Base-by-base conservation (phyloP, 1,140 invertebrate genomes). In the Caenorhabditis tropicalis region DNA sequence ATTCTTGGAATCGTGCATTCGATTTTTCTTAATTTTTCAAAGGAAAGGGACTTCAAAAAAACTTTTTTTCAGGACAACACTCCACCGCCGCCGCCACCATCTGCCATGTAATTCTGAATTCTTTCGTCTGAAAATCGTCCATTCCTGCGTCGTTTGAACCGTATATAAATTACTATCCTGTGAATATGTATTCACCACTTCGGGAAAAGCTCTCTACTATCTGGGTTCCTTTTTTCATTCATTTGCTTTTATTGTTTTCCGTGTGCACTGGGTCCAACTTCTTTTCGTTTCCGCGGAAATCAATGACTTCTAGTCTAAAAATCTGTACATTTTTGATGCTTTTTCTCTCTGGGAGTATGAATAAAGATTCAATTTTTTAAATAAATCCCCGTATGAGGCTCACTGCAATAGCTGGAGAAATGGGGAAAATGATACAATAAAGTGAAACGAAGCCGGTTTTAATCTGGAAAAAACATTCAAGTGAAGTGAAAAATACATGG, bases 401-500 rank as follows among this genome's bases (percentile, higher is more conserved):
- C n/a, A n/a, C n/a, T n/a, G n/a, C n/a, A n/a, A 43, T 43, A 74
- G 6, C 33, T 4, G 43, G 29, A 43, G 24, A 74, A 21, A n/a
- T 19, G 58, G 27, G 19, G 65, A 7, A 36, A 43, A 16, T n/a
- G 33, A 46, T 1, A 12, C 9, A 43, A 15, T 43, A 6, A n/a
- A n/a, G 2, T 19, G 29, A 65, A 29, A 29, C 21, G 24, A 9
- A 7, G 53, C 12, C 10, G 39, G 19, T n/a, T n/a, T n/a, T n/a
- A n/a, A n/a, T n/a, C 5, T 12, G 51, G 31, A 81, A 81, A 29
- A 80, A 46, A 80, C 3, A 27, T 51, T 21, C 16, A 53, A 51
- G 19, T 56, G n/a, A 82, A 65, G 58, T 65, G 58, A 82, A 82
- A 56, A 56, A 82, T 60, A 81, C 31, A 39, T 81, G 31, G 36